Base-by-base conservation (phyloP, 2,113 vertebrate genomes). In the Notarius quadriscutis region DNA sequence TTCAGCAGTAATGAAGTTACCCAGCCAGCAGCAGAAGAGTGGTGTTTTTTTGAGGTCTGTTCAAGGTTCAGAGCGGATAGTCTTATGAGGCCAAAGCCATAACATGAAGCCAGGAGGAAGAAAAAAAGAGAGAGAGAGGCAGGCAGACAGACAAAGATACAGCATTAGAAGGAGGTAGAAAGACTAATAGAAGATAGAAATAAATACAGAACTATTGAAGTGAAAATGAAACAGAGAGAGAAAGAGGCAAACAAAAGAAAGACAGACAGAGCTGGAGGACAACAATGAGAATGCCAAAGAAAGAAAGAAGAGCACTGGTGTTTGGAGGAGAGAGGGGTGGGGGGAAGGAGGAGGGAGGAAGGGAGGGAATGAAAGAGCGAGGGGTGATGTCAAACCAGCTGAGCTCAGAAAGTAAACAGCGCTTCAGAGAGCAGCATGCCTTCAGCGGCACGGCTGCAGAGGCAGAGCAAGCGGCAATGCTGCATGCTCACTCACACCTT, bases 331-430 rank as follows among this genome's bases (percentile, higher is more conserved):
- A 87, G 87, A 90, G 87, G 87, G 63, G 30, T 48, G 89, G 75
- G 85, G 86, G 86, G 87, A 90, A 85, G 87, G 63, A 86, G 91
- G 89, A 91, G 88, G 91, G 90, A 88, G 91, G 89, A 90, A 87
- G 83, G 84, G 81, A 82, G 87, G n/a, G 87, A 85, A 85, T 84
- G 72, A 89, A 82, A 67, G 72, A 85, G 65, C 75, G 63, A 91
- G 81, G 84, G 86, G 86, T 95, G 94, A 95, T 96, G 95, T 96
- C 93, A 91, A 91, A 88, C 89, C 87, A 96, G 94, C 95, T 95
- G 94, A 93, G 93, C 92, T 96, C 94, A 96, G 93, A 95, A 95
- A 94, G 95, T 96, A 95, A 96, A 96, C 94, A 95, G 94, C 95
- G 91, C 92, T 95, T 89, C 90, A 94, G 92, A 92, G 92, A 90